Evolutionary conservation across 2,113 vertebrate genomes (phyloP).

Genomic region (Bufo gargarizans): DNA sequence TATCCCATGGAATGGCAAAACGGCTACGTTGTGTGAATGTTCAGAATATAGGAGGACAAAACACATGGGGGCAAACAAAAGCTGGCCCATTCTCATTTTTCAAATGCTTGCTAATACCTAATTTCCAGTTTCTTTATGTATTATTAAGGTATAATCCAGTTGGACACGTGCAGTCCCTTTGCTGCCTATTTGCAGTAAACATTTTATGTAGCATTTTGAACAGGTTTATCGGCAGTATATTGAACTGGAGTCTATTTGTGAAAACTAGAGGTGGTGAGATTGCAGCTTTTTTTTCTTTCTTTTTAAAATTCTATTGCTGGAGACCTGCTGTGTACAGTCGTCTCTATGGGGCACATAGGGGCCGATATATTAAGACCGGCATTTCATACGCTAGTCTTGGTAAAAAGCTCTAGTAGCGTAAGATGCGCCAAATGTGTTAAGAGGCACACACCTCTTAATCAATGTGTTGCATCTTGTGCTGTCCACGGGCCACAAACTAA

Average conservation of each 20-base stretch:
- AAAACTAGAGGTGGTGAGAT: not conserved
- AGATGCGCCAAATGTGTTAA: no score
- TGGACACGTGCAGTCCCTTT: not conserved
- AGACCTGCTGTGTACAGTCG: not conserved
- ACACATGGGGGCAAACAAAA: not conserved
- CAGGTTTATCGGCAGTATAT: no score
- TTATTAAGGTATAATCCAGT: not conserved
- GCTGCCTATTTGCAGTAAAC: not conserved
- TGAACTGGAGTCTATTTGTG: not conserved
- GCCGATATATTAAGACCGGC: no score
- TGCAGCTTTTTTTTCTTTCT: not conserved
- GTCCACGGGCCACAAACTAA: no score
- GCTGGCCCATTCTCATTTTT: not conserved
- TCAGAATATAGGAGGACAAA: not conserved
- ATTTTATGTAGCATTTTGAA: not conserved
- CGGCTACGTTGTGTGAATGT: not conserved
- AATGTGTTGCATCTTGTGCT: no score
- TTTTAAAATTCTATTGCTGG: not conserved
- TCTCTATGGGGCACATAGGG: not conserved
- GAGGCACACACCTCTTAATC: no score
- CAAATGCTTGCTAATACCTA: not conserved
- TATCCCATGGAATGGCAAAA: not conserved
- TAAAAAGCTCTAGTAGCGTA: no score
- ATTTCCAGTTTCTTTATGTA: not conserved
- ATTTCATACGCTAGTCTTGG: no score